These are phyloP conservation scores for Discoglossus pictus DNA, from an alignment of 2,797 vertebrate species.

Conservation along the genomic window DNA sequence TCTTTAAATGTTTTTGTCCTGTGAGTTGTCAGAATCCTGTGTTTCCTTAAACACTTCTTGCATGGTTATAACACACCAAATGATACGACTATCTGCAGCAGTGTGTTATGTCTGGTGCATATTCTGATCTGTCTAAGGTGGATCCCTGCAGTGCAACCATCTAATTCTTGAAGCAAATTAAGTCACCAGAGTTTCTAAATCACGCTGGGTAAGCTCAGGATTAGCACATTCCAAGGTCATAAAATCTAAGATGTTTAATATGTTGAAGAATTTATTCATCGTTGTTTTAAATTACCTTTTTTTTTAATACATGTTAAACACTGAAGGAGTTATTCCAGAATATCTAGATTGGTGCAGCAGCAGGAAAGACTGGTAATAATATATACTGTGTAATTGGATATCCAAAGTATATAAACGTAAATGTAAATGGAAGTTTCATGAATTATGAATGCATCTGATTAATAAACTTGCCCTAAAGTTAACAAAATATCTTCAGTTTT, in stretches of 20 bases:
- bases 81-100: conserved; percentile 2
- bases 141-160: conserved; percentile 9
- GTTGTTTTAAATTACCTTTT: conserved; percentile 17
- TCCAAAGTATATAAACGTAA: too few relatives aligned
- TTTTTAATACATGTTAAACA: conserved; percentile 39
- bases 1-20: too few relatives aligned
- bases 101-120: conserved; percentile 10
- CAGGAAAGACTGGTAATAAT: too few relatives aligned
- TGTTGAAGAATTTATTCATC: conserved; percentile 15
- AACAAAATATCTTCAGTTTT: too few relatives aligned
- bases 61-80: not conserved
- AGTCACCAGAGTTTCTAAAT: conserved; percentile 6
- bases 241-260: conserved; percentile 32
- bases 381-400: too few relatives aligned
- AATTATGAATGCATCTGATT: too few relatives aligned
- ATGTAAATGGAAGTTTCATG: too few relatives aligned
- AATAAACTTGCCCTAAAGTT: too few relatives aligned
- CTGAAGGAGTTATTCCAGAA: conserved; percentile 21
- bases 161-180: conserved; percentile 31
- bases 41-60: too few relatives aligned
- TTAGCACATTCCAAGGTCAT: conserved; percentile 37
- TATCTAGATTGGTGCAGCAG: conserved; percentile 13
- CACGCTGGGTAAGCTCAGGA: conserved; percentile 17
- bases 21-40: too few relatives aligned
- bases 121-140: not conserved